These are phyloP conservation scores for Apis florea DNA, from an alignment of 1,140 invertebrate species.

Conservation along the genomic window DNA sequence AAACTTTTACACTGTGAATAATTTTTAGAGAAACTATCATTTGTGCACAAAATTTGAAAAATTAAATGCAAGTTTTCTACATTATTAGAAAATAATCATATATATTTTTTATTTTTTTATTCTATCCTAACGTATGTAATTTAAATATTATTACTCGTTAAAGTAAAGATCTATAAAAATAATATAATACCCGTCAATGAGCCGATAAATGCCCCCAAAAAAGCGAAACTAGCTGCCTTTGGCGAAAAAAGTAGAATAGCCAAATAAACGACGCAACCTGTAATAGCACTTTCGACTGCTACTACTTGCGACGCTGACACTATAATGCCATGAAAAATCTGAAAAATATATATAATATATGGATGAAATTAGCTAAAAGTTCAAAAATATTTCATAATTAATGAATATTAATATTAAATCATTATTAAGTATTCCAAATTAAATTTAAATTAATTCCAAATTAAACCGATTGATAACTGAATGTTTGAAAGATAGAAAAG, in stretches of 20 bases:
- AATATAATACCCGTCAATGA: constrained; percentile 72
- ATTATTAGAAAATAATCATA: no score
- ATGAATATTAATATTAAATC: no score
- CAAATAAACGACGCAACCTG: constrained; percentile 77
- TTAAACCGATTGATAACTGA: no score
- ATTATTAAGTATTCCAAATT: no score
- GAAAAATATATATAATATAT: constrained; percentile 20
- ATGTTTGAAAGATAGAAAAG: no score
- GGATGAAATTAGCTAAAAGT: neutral
- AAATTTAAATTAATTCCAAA: no score
- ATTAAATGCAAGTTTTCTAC: no score
- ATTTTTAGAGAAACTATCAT: no score
- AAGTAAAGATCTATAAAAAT: constrained; percentile 20
- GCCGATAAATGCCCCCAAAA: constrained; percentile 74
- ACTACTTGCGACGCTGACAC: constrained; percentile 76
- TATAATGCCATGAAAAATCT: constrained; percentile 77
- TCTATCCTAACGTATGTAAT: neutral
- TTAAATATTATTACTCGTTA: neutral
- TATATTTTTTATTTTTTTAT: no score
- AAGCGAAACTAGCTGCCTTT: constrained; percentile 72
- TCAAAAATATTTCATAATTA: neutral
- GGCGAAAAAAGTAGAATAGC: constrained; percentile 78
- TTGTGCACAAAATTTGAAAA: no score
- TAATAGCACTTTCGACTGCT: constrained; percentile 70
- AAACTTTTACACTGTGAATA: no score